Conservation (phyloP, 2,113 vertebrate species). For the Sinosuthora webbiana region DNA sequence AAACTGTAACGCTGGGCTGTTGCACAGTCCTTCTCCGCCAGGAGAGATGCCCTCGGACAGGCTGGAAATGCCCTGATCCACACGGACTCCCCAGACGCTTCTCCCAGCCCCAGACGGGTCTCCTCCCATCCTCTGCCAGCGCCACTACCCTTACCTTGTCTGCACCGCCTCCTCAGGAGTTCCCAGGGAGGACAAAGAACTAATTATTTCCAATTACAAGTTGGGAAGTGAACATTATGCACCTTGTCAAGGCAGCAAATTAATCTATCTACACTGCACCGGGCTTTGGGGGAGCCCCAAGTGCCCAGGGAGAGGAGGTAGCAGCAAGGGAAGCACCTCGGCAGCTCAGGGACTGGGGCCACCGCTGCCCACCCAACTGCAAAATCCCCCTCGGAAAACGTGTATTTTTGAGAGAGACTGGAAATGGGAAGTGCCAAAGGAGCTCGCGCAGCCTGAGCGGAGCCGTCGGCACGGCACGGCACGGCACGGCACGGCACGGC, state of each 20-base stretch:
- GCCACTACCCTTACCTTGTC: accelerated
- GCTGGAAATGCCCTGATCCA: neutral
- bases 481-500: accelerated
- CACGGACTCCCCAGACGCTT: neutral
- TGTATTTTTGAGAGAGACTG: neutral
- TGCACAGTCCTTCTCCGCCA: constrained; percentile 73
- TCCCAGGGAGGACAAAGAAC: neutral
- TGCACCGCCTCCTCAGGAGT: accelerated
- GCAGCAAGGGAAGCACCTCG: neutral
- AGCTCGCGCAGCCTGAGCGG: neutral
- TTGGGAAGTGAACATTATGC: neutral
- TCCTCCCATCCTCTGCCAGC: neutral
- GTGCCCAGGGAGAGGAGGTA: neutral
- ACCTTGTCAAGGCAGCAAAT: neutral
- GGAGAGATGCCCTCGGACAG: constrained; percentile 46
- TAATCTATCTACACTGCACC: accelerated
- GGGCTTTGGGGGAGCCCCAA: neutral
- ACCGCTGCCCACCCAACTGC: neutral
- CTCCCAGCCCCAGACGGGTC: neutral
- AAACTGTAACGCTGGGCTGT: constrained; percentile 80
- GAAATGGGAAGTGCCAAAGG: neutral
- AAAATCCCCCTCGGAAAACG: neutral
- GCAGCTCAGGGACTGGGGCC: neutral
- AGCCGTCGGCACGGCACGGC: neutral
- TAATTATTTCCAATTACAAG: constrained; percentile 25